Base-by-base conservation (phyloP, 2,888 invertebrate species). In the Taenaris catops region DNA sequence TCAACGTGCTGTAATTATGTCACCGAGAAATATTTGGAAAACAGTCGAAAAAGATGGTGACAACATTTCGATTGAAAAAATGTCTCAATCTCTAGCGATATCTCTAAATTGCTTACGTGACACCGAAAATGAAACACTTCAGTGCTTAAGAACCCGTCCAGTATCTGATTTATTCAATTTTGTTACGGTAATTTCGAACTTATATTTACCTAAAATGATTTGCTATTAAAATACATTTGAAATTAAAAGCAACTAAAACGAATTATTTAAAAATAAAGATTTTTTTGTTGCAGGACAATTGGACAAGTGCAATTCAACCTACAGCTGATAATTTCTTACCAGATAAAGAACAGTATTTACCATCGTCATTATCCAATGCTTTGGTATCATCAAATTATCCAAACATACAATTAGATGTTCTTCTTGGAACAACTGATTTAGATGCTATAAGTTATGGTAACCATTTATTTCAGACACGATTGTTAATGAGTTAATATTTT, bases 1-100 rank as follows among this genome's bases (percentile, higher is more conserved):
- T 60, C 90, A 91, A 51, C 87, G 90, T 58, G 89, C 90, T 5
- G 89, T 94, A 40, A 66, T 94, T 9, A 93, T 93, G 90, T 93
- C 93, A 7, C 86, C 86, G 8, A 55, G 23, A 87, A 89, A 67
- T 47, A 66, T 76, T 43, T 83, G 72, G 83, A 74, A 59, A 52
- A 62, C 62, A 20, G 53, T 73, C 14, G 68, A 69, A 43, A 69
- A 67, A 41, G 38, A 55, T 53, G 37, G 51, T 27, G 25, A 25
- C 8, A 38, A 53, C 18, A 58, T 68, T 8, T 70, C 81, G 49
- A 66, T 81, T 5, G 83, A 80, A 46, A 61, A 63, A 26, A 64
- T 88, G 26, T 91, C 91, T 3, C 83, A 84, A 28, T 87, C 89
- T 48, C 65, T 92, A 35, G 89, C 91, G 7, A 76, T 83, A 34